These are phyloP conservation scores for Lepidochrysops patricia DNA, from an alignment of 2,888 invertebrate genomes.

Conservation along the genomic window DNA sequence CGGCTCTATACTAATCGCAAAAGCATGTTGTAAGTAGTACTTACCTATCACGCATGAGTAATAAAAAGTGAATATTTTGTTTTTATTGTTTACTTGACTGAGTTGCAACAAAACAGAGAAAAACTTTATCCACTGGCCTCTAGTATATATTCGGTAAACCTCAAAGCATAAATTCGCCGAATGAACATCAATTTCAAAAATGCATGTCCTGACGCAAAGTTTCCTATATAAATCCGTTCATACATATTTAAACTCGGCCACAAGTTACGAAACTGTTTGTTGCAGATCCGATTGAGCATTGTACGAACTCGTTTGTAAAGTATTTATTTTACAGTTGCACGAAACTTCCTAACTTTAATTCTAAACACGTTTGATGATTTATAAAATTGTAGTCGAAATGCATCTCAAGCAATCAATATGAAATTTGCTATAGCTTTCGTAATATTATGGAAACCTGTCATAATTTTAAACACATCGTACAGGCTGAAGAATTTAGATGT, in stretches of 20 bases:
- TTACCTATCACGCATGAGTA: too few species aligned
- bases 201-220: not conserved
- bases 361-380: not conserved
- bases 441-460: too few species aligned
- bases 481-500: too few species aligned
- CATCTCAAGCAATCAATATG: not conserved
- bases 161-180: not conserved
- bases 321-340: not conserved
- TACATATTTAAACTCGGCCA: slow-evolving; percentile 7
- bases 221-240: not conserved
- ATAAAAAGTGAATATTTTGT: too few species aligned
- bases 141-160: too few species aligned
- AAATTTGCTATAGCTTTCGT: too few species aligned
- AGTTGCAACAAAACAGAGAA: too few species aligned
- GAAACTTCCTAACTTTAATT: not conserved
- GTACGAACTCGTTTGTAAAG: not conserved
- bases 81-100: too few species aligned
- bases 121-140: too few species aligned
- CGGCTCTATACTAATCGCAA: too few species aligned
- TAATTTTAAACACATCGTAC: too few species aligned
- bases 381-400: not conserved
- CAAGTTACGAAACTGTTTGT: not conserved
- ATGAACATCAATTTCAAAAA: not conserved
- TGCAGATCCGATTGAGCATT: not conserved
- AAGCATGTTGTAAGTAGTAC: too few species aligned